phyloP scores from a whole-genome alignment of 1,140 invertebrate species.

The Scaptomyza graminum region DNA sequence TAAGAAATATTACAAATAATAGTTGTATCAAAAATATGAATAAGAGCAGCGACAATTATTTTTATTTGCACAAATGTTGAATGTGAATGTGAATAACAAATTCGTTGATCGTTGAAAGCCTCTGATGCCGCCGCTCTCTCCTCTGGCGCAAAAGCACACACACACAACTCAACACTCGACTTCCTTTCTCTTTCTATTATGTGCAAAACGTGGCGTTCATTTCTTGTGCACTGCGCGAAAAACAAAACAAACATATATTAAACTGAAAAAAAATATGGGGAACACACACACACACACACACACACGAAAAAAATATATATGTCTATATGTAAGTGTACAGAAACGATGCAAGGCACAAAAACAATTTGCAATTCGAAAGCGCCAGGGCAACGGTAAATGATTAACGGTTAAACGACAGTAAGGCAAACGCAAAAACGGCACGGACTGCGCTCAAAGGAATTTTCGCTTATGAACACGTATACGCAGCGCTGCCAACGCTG shows the following conservation, averaged over 20 bases:
- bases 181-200: slow-evolving; percentile 25
- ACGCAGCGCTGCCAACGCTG: slow-evolving; percentile 35
- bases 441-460: slow-evolving; percentile 68
- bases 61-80: slow-evolving; percentile 40
- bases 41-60: slow-evolving; percentile 13
- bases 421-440: slow-evolving; percentile 41
- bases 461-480: slow-evolving; percentile 72
- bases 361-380: slow-evolving; percentile 27
- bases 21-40: not conserved
- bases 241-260: slow-evolving; percentile 17
- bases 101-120: too few relatives aligned
- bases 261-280: slow-evolving; percentile 29
- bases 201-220: slow-evolving; percentile 64
- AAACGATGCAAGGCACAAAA: slow-evolving; percentile 18
- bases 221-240: slow-evolving; percentile 50
- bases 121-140: too few relatives aligned
- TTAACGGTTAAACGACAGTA: slow-evolving; percentile 3
- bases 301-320: slow-evolving; percentile 3
- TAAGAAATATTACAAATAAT: slow-evolving; percentile 40
- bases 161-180: not conserved
- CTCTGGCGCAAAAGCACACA: not conserved
- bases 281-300: slow-evolving; percentile 13
- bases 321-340: not conserved
- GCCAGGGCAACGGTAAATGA: slow-evolving; percentile 18
- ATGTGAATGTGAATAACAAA: too few relatives aligned